These are phyloP conservation scores for Bubo scandiacus DNA, from an alignment of 2,113 vertebrate genomes.

Conservation along the genomic window DNA sequence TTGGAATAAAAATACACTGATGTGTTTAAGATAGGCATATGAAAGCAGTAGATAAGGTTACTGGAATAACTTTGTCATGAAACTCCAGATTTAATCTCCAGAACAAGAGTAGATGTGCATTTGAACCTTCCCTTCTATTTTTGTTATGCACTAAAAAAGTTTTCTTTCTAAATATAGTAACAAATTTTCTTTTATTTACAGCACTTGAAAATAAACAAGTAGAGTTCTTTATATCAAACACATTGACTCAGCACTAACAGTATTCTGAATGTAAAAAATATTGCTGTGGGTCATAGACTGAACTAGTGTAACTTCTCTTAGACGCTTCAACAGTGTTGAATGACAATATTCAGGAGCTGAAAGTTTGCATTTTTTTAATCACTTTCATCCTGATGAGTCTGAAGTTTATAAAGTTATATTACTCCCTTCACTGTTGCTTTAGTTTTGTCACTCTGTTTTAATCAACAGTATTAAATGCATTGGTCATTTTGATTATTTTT, in stretches of 20 bases:
- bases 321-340: background rate
- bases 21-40: background rate
- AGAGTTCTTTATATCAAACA: background rate
- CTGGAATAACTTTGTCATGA: background rate
- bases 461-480: fast-evolving
- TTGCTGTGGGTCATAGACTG: background rate
- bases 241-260: background rate
- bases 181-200: background rate
- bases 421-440: background rate
- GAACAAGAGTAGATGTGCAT: background rate
- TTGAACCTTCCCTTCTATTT: background rate
- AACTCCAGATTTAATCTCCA: background rate
- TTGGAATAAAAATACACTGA: background rate
- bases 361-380: background rate
- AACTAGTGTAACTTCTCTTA: background rate
- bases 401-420: background rate
- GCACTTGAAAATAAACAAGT: background rate
- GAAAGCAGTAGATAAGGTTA: background rate
- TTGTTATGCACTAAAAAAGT: background rate
- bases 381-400: background rate
- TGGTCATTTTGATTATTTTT: background rate
- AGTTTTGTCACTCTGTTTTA: background rate
- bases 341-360: background rate
- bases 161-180: background rate
- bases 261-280: background rate